Base-by-base conservation (phyloP, 2,113 vertebrate species). In the Uria lomvia region DNA sequence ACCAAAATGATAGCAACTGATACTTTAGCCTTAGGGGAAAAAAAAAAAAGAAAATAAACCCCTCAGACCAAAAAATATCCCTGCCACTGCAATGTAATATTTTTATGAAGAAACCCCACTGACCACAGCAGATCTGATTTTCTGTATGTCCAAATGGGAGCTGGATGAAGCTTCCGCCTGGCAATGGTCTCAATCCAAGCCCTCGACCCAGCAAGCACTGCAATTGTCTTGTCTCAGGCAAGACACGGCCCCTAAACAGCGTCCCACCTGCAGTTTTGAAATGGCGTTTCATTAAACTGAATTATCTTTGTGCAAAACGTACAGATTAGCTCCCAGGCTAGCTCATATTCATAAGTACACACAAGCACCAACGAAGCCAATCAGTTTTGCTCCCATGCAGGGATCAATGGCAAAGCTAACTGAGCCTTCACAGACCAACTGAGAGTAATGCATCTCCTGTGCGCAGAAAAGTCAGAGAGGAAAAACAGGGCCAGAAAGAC, bases 251-350 rank as follows among this genome's bases (percentile, higher is more conserved):
- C 93, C 72, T 81, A 50, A 88, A 60, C 72, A 68, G 59, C 1
- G 0, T 86, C 80, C 86, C 95, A 93, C 90, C 92, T 86, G 86
- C 60, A 74, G 86, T 63, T 96, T 87, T 84, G 87, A 87, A 67
- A 82, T 29, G 27, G 56, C 15, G 8, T 87, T 94, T 94, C 91
- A 94, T 92, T 94, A 94, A 97, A 96, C 77, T 79, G 73, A 89
- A 91, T 86, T 89, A 92, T 87, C 80, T 89, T 75, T 38, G 56
- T 78, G 73, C 70, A 94, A 94, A 94, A 94, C 43, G 24, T 43
- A 84, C 74, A 75, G 73, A 92, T 92, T 81, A 94, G 83, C 92
- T 94, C 73, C 72, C 3, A 0, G 11, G 67, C 30, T 71, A 91
- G 56, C 84, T 96, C 73, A 75, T 53, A 38, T 66, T 68, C 45